Base-by-base conservation (phyloP, 2,888 invertebrate genomes). In the Cheiracanthium punctorium region DNA sequence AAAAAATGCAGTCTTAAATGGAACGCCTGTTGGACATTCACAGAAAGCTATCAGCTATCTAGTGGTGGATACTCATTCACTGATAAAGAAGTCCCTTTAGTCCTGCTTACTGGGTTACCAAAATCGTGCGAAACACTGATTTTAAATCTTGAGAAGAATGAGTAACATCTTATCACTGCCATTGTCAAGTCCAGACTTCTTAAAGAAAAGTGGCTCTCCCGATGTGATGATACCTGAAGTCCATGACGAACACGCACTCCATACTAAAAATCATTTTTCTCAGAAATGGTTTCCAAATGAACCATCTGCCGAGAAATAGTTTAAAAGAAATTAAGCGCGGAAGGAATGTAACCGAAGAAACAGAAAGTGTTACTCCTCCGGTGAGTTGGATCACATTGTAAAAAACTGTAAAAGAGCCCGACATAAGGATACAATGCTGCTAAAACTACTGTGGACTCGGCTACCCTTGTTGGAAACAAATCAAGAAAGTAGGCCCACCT, bases 391-490 rank as follows among this genome's bases (percentile, higher is more conserved):
- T 5, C 74, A 74, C 28, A 75, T 74, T 8, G 41, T 75, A 1
- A 29, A 33, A 67, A 20, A 74, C 29, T 75, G 75, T 67, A 48
- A 43, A 28, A 64, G 72, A 64, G 72, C 80, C 2, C 33, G 58
- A 17, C 17, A 69, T 5, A 28, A 48, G 1, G 4, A 48, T 4
- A 33, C 17, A n/a, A n/a, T n/a, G n/a, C n/a, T n/a, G n/a, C n/a
- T n/a, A n/a, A 72, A 43, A 58, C 72, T 28, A 43, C 80, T 20
- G 33, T 80, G 17, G 80, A 80, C 41, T 1, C 72, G 7, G 72
- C 71, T 29, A 77, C 69, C 0, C n/a, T 33, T 28, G 32, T 29
- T 29, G 29, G 32, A 10, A 17, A 52, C n/a, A 32, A 29, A 48
- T 24, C 28, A 8, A 58, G 37, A 29, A n/a, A n/a, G n/a, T n/a